Evolutionary conservation across 92 coral and sea anemone genomes (phyloP), one percentile per base, ranked within the genome.

Genomic region (Umimayanthus kanabou): DNA sequence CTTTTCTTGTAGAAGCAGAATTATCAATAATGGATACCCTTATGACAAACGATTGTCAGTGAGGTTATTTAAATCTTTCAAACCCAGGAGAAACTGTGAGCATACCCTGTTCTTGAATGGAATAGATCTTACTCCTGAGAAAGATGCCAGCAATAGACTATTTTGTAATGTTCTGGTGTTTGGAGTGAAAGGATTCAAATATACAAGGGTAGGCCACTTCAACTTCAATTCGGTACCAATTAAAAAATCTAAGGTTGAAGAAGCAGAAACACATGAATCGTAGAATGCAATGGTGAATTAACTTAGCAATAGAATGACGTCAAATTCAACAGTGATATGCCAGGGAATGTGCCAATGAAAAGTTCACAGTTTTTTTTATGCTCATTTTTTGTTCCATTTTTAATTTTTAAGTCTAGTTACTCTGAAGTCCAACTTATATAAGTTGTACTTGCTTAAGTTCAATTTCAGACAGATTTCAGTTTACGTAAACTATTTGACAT

Each of bases 1-100:
- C 22, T 45, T 43, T 83, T 71, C 78, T 83, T 70, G 87, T 15
- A 5, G 16, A 47, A 83, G 87, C 66, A 83, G 65, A 83, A 83
- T 69, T 5, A 13, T 45, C 45, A 14, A 2, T 42, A 43, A 45
- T 75, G 16, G 15, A 13, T 7, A 9, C 74, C 76, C 39, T 33
- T 25, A 15, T 15, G 74, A 83, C 77, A 40, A 70, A 42, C 45
- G 47, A 1, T 65, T n/a, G 37, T 39, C 61, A 42, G 29, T 18
- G 33, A 83, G 74, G 61, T n/a, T 30, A 15, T 47, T 61, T 45
- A 33, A n/a, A 16, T 37, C 74, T 83, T 83, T 22, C 67, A n/a
- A 25, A 29, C 15, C 66, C 50, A 18, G 37, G 18, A 58, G 9
- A 2, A 80, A 80, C 43, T 14, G 16, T 58, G 0, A 39, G 47